Percentiles rank a stretch among this genome's conserved stretches.
These are phyloP conservation scores for Plebejus anna DNA, from an alignment of 2,888 invertebrate species.

Conservation along the genomic window DNA sequence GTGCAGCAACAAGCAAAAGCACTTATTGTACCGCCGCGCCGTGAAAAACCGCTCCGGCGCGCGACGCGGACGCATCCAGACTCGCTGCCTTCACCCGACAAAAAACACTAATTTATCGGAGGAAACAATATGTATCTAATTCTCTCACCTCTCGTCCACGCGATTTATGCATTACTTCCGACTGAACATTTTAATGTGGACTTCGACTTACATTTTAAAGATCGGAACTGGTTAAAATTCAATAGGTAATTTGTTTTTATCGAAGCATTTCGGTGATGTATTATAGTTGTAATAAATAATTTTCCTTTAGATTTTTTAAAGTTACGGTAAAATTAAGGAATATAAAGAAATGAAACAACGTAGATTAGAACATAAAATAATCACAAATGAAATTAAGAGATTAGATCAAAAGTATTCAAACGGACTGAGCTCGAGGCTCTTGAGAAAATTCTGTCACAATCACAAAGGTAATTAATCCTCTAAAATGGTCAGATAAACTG, in stretches of 20 bases:
- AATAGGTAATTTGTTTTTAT: not conserved
- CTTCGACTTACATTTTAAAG: not conserved
- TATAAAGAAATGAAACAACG: not conserved
- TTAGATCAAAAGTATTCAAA: not conserved
- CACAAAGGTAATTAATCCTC: not conserved
- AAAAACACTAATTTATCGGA: conserved; percentile 23
- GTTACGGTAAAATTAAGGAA: no score
- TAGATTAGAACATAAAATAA: not conserved
- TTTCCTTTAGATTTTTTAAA: not conserved
- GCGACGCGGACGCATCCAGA: conserved; percentile 62
- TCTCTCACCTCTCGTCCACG: conserved; percentile 2
- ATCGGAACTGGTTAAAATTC: not conserved
- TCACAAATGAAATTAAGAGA: not conserved
- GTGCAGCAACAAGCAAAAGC: conserved; percentile 78
- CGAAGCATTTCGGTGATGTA: not conserved
- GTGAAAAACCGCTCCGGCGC: conserved; percentile 73
- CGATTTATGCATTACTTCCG: conserved; percentile 9
- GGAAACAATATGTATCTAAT: conserved; percentile 22
- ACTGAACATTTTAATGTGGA: not conserved
- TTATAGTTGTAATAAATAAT: not conserved
- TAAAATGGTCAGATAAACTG: not conserved
- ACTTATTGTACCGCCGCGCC: conserved; percentile 77
- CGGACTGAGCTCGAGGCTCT: not conserved
- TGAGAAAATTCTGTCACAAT: not conserved
- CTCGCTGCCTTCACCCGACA: conserved; percentile 56